Conservation (phyloP, 1,140 invertebrate genomes). For the Drosophila dunni region DNA sequence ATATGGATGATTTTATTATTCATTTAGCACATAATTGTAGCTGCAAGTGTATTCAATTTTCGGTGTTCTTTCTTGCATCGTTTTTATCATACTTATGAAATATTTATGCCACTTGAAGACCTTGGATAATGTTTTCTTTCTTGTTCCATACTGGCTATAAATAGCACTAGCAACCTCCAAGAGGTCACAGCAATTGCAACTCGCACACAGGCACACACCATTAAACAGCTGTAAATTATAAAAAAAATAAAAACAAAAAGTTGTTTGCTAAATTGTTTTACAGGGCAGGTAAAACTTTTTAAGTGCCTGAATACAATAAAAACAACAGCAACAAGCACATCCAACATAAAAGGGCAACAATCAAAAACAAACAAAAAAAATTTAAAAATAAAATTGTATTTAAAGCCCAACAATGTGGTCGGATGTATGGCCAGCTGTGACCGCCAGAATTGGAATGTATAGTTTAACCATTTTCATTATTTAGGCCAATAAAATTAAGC, state of each 20-base stretch:
- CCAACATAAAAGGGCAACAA: constrained; percentile 35
- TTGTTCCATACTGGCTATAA: constrained; percentile 59
- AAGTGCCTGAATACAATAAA: constrained; percentile 40
- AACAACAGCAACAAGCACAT: constrained; percentile 19
- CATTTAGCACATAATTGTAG: neutral
- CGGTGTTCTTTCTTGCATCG: neutral
- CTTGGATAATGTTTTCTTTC: constrained; percentile 63
- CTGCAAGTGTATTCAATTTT: constrained; percentile 1
- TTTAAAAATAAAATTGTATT: constrained; percentile 22
- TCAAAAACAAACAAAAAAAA: constrained; percentile 14
- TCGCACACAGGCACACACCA: constrained; percentile 8
- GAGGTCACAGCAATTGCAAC: constrained; percentile 63
- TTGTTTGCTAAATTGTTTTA: constrained; percentile 59
- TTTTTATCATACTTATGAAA: constrained; percentile 50
- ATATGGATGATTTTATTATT: neutral
- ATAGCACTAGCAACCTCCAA: constrained; percentile 65
- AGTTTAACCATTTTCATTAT: constrained; percentile 68
- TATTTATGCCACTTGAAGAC: constrained; percentile 69
- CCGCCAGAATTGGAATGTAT: constrained; percentile 50
- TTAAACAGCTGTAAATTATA: constrained; percentile 56
- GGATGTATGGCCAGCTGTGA: constrained; percentile 47
- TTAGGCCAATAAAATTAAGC: constrained; percentile 71
- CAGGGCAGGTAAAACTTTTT: constrained; percentile 48
- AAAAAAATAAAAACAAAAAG: constrained; percentile 51
- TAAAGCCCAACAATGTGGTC: constrained; percentile 53